Evolutionary conservation across 2,797 vertebrate genomes (phyloP).

Genomic region (Tangara arthus): DNA sequence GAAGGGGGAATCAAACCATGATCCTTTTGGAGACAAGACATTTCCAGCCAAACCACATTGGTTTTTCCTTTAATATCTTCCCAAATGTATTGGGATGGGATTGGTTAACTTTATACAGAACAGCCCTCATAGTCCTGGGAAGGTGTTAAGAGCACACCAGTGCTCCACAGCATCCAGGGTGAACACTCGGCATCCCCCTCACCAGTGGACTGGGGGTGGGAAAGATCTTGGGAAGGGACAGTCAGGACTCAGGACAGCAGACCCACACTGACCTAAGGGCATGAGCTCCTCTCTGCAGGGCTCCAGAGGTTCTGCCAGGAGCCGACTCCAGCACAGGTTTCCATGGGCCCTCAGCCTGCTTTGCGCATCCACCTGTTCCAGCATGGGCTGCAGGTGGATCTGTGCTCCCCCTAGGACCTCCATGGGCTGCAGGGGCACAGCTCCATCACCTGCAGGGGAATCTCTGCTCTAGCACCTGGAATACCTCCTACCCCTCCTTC

Average conservation of each 20-base stretch:
- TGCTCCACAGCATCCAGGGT: neutral
- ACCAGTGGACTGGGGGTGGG: neutral
- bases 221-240: neutral
- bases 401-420: neutral
- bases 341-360: neutral
- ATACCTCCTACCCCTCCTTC: neutral
- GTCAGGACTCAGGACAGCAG: neutral
- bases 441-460: neutral
- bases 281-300: neutral
- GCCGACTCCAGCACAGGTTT: neutral
- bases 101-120: too few species aligned
- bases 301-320: neutral
- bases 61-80: neutral
- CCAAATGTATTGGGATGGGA: neutral
- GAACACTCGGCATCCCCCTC: neutral
- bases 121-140: neutral
- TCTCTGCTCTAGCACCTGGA: neutral
- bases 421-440: neutral
- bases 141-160: neutral
- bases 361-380: neutral
- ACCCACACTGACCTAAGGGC: neutral
- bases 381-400: too few species aligned
- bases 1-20: neutral
- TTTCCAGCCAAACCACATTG: neutral
- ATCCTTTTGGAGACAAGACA: neutral